Evolutionary conservation across 2,888 invertebrate genomes (phyloP).

Genomic region (Drosophila mayaguana): DNA sequence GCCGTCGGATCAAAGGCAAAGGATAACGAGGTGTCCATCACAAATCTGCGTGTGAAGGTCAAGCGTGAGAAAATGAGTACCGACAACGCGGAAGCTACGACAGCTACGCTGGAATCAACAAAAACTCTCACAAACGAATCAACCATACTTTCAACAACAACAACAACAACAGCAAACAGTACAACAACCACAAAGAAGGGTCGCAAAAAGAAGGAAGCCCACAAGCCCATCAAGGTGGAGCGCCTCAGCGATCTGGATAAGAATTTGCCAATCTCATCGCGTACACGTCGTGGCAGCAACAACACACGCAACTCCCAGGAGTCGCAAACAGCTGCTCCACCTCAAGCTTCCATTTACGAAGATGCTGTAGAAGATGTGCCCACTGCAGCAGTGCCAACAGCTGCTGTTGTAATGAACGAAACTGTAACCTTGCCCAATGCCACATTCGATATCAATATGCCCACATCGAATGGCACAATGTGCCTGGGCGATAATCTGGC

Average conservation of each 20-base stretch:
- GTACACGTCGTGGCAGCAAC: constrained; percentile 73
- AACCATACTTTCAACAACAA: constrained; percentile 43
- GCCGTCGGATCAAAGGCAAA: neutral
- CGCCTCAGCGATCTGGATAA: constrained; percentile 77
- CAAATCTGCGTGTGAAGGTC: constrained; percentile 62
- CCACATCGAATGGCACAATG: constrained; percentile 34
- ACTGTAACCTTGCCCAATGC: constrained; percentile 51
- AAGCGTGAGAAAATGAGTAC: constrained; percentile 77
- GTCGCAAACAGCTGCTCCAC: constrained; percentile 16
- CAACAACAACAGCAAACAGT: constrained; percentile 31
- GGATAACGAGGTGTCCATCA: neutral
- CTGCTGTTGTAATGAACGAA: constrained; percentile 41
- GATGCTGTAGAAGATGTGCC: constrained; percentile 83
- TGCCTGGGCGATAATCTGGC: constrained; percentile 14
- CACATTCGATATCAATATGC: constrained; percentile 31
- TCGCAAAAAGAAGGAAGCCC: constrained; percentile 76
- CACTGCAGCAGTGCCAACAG: neutral
- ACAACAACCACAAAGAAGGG: constrained; percentile 55
- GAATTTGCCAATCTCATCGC: constrained; percentile 66
- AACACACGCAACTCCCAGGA: constrained; percentile 33
- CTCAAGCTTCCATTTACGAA: constrained; percentile 84
- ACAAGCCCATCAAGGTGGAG: constrained; percentile 82
- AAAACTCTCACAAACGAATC: constrained; percentile 47
- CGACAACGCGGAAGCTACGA: constrained; percentile 13
- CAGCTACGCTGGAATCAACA: constrained; percentile 37